A percentile compares a stretch with the other conserved stretches of the same genome.
phyloP scores from a whole-genome alignment of 2,888 invertebrate species.

The Eledona agricola region DNA sequence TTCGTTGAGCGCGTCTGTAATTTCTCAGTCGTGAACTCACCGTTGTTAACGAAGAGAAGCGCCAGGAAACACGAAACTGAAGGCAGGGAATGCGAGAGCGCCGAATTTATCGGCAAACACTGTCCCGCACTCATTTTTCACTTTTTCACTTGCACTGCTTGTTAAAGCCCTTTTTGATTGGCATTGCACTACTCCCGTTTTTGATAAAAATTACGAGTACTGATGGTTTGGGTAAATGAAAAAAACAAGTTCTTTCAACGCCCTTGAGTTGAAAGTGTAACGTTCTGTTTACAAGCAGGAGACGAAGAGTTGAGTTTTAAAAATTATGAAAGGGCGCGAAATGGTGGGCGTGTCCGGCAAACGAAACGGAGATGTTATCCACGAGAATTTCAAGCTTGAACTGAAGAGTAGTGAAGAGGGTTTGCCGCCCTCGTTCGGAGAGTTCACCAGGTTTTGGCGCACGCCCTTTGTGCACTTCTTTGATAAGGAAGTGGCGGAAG shows the following conservation, averaged over 20 bases:
- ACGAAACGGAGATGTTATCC: conserved; percentile 24
- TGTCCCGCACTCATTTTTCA: conserved; percentile 40
- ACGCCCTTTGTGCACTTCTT: conserved; percentile 43
- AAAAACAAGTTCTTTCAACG: too few relatives aligned
- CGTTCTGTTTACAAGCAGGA: too few relatives aligned
- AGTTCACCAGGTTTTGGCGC: conserved; percentile 41
- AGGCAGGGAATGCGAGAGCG: conserved; percentile 15
- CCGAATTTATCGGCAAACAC: conserved; percentile 42
- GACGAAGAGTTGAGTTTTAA: too few relatives aligned
- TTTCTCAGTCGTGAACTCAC: too few relatives aligned
- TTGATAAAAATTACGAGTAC: too few relatives aligned
- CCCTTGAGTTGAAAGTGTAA: too few relatives aligned
- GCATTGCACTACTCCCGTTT: too few relatives aligned
- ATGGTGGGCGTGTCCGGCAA: conserved; percentile 44
- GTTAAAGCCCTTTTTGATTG: too few relatives aligned
- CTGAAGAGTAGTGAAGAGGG: conserved; percentile 45
- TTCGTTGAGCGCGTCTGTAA: too few relatives aligned
- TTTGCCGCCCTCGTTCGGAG: conserved; percentile 41
- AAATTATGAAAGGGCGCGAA: conserved; percentile 33
- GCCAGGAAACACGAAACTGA: conserved; percentile 35
- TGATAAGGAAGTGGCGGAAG: too few relatives aligned
- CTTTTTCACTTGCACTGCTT: conserved; percentile 37
- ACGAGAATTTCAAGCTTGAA: conserved; percentile 32
- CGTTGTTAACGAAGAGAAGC: conserved; percentile 34
- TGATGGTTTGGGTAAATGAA: too few relatives aligned